Evolutionary conservation across 2,888 invertebrate species (phyloP).

Genomic region (Uropetala carovei): DNA sequence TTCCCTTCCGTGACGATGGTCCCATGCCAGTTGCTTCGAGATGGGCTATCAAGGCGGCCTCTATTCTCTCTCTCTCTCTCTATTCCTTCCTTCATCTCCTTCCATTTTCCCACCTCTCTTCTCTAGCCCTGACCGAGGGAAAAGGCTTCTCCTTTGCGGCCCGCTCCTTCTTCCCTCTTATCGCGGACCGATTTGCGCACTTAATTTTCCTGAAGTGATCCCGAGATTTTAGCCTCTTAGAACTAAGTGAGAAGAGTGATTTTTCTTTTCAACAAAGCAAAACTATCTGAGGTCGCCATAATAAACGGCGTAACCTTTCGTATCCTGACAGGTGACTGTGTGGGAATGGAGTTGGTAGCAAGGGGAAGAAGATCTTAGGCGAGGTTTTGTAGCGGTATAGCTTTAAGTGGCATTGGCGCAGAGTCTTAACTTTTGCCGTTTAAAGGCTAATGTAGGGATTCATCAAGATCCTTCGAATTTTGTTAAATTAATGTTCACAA

Average conservation of each 20-base stretch:
- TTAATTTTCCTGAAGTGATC: slow-evolving; percentile 38
- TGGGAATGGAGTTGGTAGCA: not conserved
- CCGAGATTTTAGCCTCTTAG: slow-evolving; percentile 34
- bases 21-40: slow-evolving; percentile 25
- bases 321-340: not conserved
- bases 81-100: not conserved
- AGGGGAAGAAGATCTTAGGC: not conserved
- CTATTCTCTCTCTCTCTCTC: not conserved
- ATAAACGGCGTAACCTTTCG: slow-evolving; percentile 10
- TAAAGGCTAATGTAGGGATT: not conserved
- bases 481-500: not conserved
- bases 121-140: not conserved
- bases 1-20: slow-evolving; percentile 48
- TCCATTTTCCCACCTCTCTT: not conserved
- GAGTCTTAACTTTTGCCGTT: not conserved
- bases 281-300: not conserved
- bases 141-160: not conserved
- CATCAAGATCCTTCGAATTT: not conserved
- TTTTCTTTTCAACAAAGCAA: not conserved
- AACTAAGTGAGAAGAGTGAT: slow-evolving; percentile 30
- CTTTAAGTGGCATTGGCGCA: not conserved
- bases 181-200: not conserved
- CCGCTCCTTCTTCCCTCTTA: not conserved
- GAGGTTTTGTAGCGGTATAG: no score
- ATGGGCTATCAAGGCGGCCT: not conserved